These are phyloP conservation scores for Xenopus petersii DNA, from an alignment of 2,797 vertebrate species.

Conservation along the genomic window DNA sequence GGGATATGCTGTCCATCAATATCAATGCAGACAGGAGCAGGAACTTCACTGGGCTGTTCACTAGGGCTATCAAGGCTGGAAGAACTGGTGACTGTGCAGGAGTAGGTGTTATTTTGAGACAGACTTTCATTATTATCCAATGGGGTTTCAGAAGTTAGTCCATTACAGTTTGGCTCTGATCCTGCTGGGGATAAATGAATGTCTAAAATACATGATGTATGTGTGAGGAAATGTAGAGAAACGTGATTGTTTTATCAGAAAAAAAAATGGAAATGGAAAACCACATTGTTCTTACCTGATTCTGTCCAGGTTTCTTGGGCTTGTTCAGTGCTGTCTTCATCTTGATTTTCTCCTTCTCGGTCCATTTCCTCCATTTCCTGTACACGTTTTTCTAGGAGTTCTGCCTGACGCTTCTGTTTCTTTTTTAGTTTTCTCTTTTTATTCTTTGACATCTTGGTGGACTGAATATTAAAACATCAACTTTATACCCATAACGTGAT, in stretches of 20 bases:
- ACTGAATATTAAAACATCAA: neutral
- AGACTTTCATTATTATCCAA: neutral
- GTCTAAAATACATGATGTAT: no score
- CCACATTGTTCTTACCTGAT: no score
- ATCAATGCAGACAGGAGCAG: neutral
- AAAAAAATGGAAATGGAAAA: no score
- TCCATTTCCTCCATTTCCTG: slow-evolving; percentile 2
- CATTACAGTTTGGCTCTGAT: neutral
- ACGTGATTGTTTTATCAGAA: no score
- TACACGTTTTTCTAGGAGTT: slow-evolving; percentile 57
- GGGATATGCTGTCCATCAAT: neutral
- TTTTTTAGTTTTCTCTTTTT: slow-evolving; percentile 99
- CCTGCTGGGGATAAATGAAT: neutral
- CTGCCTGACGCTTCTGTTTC: slow-evolving; percentile 93
- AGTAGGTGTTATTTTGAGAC: neutral
- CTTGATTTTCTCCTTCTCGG: neutral
- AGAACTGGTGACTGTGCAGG: neutral
- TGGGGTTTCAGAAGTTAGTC: neutral
- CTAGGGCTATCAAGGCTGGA: neutral
- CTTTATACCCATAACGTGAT: no score
- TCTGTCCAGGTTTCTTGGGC: neutral
- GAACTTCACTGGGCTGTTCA: neutral
- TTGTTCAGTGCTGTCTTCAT: neutral
- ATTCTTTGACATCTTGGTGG: slow-evolving; percentile 93
- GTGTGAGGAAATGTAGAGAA: no score